Conservation (phyloP, 2,888 invertebrate species). For the Agrenia bidenticulata region DNA sequence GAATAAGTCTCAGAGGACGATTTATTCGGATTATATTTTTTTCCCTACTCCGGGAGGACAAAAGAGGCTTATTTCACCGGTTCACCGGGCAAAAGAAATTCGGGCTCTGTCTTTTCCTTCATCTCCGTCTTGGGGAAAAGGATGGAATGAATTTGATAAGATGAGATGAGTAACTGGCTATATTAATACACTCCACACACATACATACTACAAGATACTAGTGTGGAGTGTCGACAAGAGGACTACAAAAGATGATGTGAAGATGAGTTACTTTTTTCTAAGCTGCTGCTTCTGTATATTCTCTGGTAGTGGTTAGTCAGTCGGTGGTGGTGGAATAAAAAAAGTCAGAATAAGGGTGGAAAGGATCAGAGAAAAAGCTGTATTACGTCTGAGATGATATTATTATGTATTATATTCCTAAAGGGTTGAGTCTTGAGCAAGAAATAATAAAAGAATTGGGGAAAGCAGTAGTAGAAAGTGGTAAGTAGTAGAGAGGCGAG, state of each 20-base stretch:
- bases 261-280: too few relatives aligned
- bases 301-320: too few relatives aligned
- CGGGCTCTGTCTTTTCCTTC: too few relatives aligned
- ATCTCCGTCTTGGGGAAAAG: too few relatives aligned
- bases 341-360: slow-evolving; percentile 13
- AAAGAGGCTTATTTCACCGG: slow-evolving; percentile 12
- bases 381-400: slow-evolving; percentile 12
- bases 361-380: slow-evolving; percentile 13
- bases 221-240: too few relatives aligned
- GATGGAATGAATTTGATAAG: too few relatives aligned
- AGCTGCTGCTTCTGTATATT: too few relatives aligned
- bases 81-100: neutral
- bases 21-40: slow-evolving; percentile 19
- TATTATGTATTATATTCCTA: neutral
- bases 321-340: neutral
- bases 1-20: slow-evolving; percentile 8
- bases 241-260: too few relatives aligned
- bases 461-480: neutral
- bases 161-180: too few relatives aligned
- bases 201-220: too few relatives aligned
- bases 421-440: neutral
- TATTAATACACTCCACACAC: too few relatives aligned
- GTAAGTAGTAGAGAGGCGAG: neutral
- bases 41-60: neutral
- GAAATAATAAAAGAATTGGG: neutral